phyloP scores from a whole-genome alignment of 2,797 vertebrate genomes.

The Selene dorsalis region DNA sequence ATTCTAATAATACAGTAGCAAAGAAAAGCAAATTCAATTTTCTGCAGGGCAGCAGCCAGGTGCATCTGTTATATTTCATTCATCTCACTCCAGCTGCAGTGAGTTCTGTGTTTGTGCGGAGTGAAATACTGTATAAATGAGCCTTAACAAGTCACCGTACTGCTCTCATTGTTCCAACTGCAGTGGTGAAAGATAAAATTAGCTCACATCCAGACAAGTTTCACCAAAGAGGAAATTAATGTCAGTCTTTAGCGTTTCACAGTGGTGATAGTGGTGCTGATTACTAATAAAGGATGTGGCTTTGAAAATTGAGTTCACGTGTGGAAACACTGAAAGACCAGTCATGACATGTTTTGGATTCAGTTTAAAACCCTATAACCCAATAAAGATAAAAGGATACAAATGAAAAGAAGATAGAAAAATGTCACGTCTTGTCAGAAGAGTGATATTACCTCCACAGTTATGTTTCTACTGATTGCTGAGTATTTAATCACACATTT shows the following conservation, averaged over 20 bases:
- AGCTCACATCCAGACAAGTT: neutral
- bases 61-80: neutral
- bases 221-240: neutral
- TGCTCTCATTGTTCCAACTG: neutral
- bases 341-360: neutral
- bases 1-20: neutral
- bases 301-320: neutral
- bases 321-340: neutral
- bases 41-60: neutral
- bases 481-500: neutral
- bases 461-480: neutral
- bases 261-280: neutral
- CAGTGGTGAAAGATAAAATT: neutral
- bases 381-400: neutral
- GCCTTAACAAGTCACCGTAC: neutral
- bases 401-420: accelerated
- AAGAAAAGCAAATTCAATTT: neutral
- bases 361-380: neutral
- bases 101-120: no score
- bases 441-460: neutral
- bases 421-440: neutral
- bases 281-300: neutral
- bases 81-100: neutral
- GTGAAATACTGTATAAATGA: neutral
- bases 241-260: neutral